Percentiles rank a stretch among this genome's conserved stretches.
These are phyloP conservation scores for Gila robusta DNA, from an alignment of 2,797 vertebrate genomes.

Conservation along the genomic window DNA sequence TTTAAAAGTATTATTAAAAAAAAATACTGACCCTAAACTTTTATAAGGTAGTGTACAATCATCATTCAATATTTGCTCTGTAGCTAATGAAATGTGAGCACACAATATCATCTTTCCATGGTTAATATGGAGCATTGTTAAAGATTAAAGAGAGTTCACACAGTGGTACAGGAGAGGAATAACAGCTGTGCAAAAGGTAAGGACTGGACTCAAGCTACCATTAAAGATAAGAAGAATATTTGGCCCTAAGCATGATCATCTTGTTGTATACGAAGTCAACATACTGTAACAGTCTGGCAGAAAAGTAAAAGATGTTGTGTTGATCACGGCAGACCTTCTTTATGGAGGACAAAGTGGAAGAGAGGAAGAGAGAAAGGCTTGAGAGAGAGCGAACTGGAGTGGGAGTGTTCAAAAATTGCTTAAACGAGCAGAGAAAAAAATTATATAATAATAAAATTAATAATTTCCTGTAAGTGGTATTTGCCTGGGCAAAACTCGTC, in stretches of 20 bases:
- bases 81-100: neutral
- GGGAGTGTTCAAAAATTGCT: slow-evolving; percentile 12
- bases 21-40: neutral
- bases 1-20: neutral
- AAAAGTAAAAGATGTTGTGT: slow-evolving; percentile 13
- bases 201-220: neutral
- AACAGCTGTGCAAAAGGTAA: neutral
- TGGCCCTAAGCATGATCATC: slow-evolving; percentile 13
- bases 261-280: neutral
- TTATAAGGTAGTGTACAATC: neutral
- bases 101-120: neutral
- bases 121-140: neutral
- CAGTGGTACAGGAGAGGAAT: neutral
- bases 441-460: too few species aligned
- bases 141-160: neutral
- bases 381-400: neutral
- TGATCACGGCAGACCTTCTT: neutral
- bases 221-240: slow-evolving; percentile 8
- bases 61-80: neutral
- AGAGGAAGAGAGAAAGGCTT: slow-evolving; percentile 34
- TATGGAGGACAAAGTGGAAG: slow-evolving; percentile 1
- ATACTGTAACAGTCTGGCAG: slow-evolving; percentile 12
- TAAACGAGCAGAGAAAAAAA: neutral
- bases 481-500: neutral
- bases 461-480: neutral